Conservation (phyloP, 2,797 vertebrate species). For the Hippoglossus hippoglossus region DNA sequence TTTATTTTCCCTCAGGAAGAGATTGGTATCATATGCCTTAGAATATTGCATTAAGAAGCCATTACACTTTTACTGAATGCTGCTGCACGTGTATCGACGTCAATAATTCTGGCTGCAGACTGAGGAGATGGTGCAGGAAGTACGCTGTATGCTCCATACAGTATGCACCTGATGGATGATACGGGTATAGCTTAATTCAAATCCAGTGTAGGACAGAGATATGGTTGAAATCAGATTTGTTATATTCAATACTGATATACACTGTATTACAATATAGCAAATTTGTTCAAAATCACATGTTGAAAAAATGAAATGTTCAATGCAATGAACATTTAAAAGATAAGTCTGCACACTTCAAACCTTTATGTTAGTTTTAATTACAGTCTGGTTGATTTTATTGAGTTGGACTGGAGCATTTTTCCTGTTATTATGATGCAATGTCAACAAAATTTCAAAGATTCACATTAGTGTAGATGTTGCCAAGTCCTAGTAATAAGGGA, state of each 20-base stretch:
- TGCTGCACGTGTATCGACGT: constrained; percentile 45
- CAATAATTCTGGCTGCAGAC: constrained; percentile 28
- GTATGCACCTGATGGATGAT: constrained; percentile 14
- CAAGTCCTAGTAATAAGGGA: too few species aligned
- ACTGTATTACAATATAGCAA: not conserved
- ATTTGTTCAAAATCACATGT: too few species aligned
- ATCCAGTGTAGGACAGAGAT: not conserved
- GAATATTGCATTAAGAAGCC: constrained; percentile 64
- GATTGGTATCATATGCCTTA: constrained; percentile 52
- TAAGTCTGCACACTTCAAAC: too few species aligned
- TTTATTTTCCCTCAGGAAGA: constrained; percentile 56
- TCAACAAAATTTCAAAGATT: too few species aligned
- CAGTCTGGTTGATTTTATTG: too few species aligned
- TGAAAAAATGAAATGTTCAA: too few species aligned
- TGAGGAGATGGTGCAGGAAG: constrained; percentile 35
- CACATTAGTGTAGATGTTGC: too few species aligned
- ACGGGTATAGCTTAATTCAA: not conserved
- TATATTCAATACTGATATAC: not conserved
- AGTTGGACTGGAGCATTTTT: too few species aligned
- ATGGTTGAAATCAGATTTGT: constrained; percentile 2
- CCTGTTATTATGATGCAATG: too few species aligned
- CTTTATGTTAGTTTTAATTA: too few species aligned
- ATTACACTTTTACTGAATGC: constrained; percentile 50
- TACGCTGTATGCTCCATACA: not conserved
- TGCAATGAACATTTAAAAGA: too few species aligned